These are phyloP conservation scores for Lumbricus terrestris DNA, from an alignment of 2,888 invertebrate species.

Conservation along the genomic window DNA sequence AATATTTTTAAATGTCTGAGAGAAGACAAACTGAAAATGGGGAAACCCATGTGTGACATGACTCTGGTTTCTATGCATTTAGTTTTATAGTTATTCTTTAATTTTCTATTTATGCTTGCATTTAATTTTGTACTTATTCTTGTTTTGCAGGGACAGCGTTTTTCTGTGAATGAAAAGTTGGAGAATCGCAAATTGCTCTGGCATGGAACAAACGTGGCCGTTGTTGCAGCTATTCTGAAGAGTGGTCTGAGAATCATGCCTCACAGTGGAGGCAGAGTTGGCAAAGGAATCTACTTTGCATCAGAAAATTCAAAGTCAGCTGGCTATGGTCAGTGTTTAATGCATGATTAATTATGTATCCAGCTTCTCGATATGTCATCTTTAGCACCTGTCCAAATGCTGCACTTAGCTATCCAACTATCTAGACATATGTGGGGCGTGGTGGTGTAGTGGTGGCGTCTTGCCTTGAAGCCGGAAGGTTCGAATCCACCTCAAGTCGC, in stretches of 20 bases:
- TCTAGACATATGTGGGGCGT: too few species aligned
- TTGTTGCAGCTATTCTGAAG: slow-evolving; percentile 61
- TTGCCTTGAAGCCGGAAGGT: neutral
- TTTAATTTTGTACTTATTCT: too few species aligned
- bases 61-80: neutral
- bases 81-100: neutral
- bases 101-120: too few species aligned
- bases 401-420: neutral
- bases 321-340: slow-evolving; percentile 55
- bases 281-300: slow-evolving; percentile 61
- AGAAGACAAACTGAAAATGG: too few species aligned
- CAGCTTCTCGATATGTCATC: too few species aligned
- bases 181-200: slow-evolving; percentile 59
- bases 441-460: neutral
- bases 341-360: neutral
- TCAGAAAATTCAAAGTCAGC: slow-evolving; percentile 60
- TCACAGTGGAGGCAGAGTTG: slow-evolving; percentile 61
- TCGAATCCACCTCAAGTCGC: too few species aligned
- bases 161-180: slow-evolving; percentile 50
- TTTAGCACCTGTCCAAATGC: neutral
- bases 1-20: too few species aligned
- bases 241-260: slow-evolving; percentile 62
- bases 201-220: slow-evolving; percentile 62
- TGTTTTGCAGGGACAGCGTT: slow-evolving; percentile 40
- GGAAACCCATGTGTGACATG: neutral